A percentile compares a stretch with the other conserved stretches of the same genome.
Evolutionary conservation across 53 echinoderm and acorn worm genomes (phyloP).

Genomic region (Patiria pectinifera): DNA sequence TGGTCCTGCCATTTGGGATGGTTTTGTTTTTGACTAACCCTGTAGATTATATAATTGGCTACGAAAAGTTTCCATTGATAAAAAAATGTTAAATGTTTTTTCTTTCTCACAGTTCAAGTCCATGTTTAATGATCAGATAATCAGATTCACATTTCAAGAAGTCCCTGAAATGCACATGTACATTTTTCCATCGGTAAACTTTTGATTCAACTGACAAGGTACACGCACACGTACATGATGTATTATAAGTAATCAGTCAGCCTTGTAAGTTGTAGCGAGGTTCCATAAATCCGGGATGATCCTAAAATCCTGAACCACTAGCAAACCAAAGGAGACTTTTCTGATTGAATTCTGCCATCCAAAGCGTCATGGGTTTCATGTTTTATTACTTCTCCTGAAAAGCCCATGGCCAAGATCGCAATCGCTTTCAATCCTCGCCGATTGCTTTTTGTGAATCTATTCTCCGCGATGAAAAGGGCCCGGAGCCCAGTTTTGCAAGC

Average conservation of each 20-base stretch:
- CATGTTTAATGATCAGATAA: too few species aligned
- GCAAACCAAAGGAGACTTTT: neutral
- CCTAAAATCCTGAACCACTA: neutral
- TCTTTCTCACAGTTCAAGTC: too few species aligned
- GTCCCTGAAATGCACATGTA: neutral
- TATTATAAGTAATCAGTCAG: too few species aligned
- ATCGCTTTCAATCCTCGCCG: constrained; percentile 5
- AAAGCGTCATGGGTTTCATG: neutral
- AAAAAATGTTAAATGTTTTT: too few species aligned
- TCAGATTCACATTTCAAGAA: neutral
- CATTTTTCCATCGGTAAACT: neutral
- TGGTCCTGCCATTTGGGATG: too few species aligned
- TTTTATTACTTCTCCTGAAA: neutral
- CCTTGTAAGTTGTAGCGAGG: neutral
- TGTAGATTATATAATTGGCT: too few species aligned
- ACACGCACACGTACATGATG: neutral
- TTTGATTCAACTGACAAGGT: neutral
- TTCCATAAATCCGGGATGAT: neutral
- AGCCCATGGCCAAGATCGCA: constrained; percentile 18
- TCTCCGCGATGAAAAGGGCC: neutral
- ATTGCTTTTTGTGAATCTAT: neutral
- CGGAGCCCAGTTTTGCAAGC: neutral
- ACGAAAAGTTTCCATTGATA: too few species aligned
- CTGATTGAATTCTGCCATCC: neutral
- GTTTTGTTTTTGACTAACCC: too few species aligned